Conservation (phyloP, 2,797 vertebrate genomes). For the Potorous gilbertii region DNA sequence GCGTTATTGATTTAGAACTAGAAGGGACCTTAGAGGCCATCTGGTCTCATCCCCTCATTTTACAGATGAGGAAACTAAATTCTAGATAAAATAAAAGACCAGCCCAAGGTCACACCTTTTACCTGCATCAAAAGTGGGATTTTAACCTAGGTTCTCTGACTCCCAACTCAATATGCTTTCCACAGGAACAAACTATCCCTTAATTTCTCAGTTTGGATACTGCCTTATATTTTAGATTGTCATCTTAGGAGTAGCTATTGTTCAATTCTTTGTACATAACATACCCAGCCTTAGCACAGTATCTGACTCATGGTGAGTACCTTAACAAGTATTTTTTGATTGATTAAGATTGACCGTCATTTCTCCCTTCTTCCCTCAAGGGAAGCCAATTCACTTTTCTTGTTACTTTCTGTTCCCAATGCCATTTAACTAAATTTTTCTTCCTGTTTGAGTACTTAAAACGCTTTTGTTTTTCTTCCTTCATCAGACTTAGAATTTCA, state of each 20-base stretch:
- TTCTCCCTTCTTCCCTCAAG: not conserved
- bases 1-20: not conserved
- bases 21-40: not conserved
- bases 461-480: not conserved
- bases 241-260: not conserved
- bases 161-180: not conserved
- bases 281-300: not conserved
- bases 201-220: not conserved
- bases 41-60: not conserved
- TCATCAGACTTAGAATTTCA: not conserved
- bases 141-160: not conserved
- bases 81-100: not conserved
- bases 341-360: not conserved
- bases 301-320: not conserved
- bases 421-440: not conserved
- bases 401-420: not conserved
- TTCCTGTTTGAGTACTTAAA: not conserved
- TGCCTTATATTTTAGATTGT: not conserved
- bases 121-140: not conserved
- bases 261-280: not conserved
- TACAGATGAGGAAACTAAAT: not conserved
- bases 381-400: not conserved
- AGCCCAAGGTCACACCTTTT: too few species aligned
- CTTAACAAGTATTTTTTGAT: not conserved
- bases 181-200: not conserved